phyloP scores from a whole-genome alignment of 2,113 vertebrate genomes.

The Mixornis gularis region DNA sequence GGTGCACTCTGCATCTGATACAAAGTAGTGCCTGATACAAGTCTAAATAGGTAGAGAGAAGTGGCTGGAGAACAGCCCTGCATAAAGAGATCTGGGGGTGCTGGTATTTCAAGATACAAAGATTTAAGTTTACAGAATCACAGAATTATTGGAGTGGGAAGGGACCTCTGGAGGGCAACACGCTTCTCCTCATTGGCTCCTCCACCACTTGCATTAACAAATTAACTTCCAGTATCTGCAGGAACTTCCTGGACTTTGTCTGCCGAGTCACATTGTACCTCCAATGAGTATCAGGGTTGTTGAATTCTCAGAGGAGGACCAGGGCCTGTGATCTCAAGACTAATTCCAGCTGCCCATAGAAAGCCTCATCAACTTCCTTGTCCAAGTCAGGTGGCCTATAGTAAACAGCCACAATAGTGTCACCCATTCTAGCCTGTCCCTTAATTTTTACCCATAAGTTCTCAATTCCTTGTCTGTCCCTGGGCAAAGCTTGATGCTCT shows the following conservation, averaged over 20 bases:
- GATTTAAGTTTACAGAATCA: not conserved
- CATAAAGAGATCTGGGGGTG: not conserved
- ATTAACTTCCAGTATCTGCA: not conserved
- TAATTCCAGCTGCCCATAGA: not conserved
- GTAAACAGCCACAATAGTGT: not conserved
- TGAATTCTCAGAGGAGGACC: not conserved
- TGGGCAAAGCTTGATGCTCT: not conserved
- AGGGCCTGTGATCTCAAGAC: not conserved
- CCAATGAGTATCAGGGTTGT: not conserved
- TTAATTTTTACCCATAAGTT: not conserved
- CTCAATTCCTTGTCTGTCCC: not conserved
- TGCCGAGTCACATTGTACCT: accelerated
- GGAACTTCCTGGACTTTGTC: not conserved
- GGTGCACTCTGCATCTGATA: not conserved
- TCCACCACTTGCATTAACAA: not conserved
- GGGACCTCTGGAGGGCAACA: not conserved
- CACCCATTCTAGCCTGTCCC: not conserved
- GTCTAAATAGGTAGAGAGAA: not conserved
- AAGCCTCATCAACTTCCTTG: not conserved
- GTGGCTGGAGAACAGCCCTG: not conserved
- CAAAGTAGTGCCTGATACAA: not conserved
- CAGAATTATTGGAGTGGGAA: not conserved
- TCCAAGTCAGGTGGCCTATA: not conserved
- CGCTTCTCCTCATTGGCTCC: not conserved
- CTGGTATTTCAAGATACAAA: not conserved